Evolutionary conservation across 2,113 vertebrate genomes (phyloP).

Genomic region (Anolis sagrei): DNA sequence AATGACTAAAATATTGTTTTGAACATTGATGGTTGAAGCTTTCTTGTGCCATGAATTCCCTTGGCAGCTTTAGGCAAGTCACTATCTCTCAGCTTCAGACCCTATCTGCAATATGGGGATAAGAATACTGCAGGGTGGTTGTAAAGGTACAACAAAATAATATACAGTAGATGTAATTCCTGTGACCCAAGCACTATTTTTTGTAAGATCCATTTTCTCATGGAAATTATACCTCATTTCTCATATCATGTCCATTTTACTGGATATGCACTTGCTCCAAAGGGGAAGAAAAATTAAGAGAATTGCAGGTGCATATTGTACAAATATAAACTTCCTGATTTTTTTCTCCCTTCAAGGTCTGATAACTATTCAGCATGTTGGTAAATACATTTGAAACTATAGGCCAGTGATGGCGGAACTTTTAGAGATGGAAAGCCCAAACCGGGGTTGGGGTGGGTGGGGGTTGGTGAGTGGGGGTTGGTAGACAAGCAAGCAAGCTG

Average conservation of each 20-base stretch:
- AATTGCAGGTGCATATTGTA: background rate
- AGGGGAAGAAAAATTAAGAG: background rate
- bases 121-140: conserved; percentile 11
- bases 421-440: too few species aligned
- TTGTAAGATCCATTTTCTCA: background rate
- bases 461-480: too few species aligned
- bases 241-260: background rate
- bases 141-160: background rate
- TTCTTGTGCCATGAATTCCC: background rate
- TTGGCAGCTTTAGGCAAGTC: background rate
- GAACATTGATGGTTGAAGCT: background rate
- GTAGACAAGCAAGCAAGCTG: too few species aligned
- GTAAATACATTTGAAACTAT: too few species aligned
- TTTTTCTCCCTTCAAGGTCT: background rate
- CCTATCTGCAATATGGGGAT: background rate
- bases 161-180: background rate
- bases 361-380: background rate
- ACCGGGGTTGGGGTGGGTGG: too few species aligned
- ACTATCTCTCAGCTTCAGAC: background rate
- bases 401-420: too few species aligned
- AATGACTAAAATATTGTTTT: background rate
- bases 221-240: background rate
- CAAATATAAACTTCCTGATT: background rate
- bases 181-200: background rate
- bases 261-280: background rate